Percentiles rank a stretch among this genome's conserved stretches.
These are phyloP conservation scores for Scaptodrosophila lebanonensis DNA, from an alignment of 1,140 invertebrate species.

Conservation along the genomic window DNA sequence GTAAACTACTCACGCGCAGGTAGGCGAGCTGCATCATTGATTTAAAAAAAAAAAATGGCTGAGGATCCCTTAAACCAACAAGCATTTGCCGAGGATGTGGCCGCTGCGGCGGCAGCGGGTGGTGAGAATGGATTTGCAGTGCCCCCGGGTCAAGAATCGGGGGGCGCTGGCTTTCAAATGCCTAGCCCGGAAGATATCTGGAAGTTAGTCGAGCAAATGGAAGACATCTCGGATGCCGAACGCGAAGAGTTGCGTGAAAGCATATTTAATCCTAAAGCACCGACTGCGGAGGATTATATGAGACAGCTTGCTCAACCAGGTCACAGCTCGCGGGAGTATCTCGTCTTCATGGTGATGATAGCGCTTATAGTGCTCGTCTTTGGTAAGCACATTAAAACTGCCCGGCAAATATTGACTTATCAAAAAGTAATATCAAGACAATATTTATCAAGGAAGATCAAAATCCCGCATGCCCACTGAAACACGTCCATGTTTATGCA, in stretches of 20 bases:
- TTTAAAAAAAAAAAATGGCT: conserved; percentile 63
- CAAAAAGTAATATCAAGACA: too few species aligned
- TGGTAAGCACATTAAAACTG: conserved; percentile 52
- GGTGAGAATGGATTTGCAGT: conserved; percentile 49
- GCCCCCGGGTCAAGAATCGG: conserved; percentile 32
- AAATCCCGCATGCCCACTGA: background rate
- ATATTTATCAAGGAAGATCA: too few species aligned
- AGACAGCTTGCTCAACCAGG: conserved; percentile 46
- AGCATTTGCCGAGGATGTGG: conserved; percentile 72
- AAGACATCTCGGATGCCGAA: conserved; percentile 79
- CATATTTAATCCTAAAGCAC: conserved; percentile 75
- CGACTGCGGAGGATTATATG: conserved; percentile 61
- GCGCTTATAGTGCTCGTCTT: conserved; percentile 63
- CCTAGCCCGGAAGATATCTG: conserved; percentile 79
- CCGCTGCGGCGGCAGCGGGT: conserved; percentile 51
- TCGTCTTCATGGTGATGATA: conserved; percentile 70
- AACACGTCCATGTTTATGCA: too few species aligned
- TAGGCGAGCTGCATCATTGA: background rate
- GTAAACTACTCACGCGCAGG: background rate
- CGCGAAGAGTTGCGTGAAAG: conserved; percentile 78
- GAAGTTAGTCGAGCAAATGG: conserved; percentile 79
- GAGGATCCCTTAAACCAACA: conserved; percentile 64
- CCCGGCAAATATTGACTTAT: too few species aligned
- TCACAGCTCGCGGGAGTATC: conserved; percentile 62
- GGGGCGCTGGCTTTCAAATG: conserved; percentile 63